Base-by-base conservation (phyloP, 2,113 vertebrate genomes). In the Triplophysa dalaica region DNA sequence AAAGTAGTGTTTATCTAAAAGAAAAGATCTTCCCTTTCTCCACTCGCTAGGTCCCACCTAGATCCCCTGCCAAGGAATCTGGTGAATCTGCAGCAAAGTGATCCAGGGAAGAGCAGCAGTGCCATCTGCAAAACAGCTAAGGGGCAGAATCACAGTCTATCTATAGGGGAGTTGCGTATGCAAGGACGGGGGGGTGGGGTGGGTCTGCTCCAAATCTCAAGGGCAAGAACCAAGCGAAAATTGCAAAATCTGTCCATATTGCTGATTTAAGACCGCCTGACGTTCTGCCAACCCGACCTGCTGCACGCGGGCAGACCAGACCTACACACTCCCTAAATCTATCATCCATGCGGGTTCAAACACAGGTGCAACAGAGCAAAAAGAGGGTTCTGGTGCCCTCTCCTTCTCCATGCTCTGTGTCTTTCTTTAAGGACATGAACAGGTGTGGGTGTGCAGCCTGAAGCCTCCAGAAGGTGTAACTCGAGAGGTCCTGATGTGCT, bases 51-150 rank as follows among this genome's bases (percentile, higher is more conserved):
- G 67, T 82, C 77, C 70, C 66, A 66, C 79, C 84, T 90, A 90
- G 88, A 87, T 86, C 82, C 80, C 81, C 41, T 86, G 88, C 87
- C 90, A 92, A 87, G 76, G 90, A 91, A 93, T 90, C 82, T 63
- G 74, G 70, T 73, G 85, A 89, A 86, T 88, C 86, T 82, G 73
- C 86, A 85, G 89, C 89, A 93, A 94, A 93, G 79, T 87, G 91
- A 95, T 93, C 91, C 89, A 83, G 50, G 77, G 2, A 68, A 84
- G 90, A 91, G 93, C 88, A 90, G 90, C 52, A 78, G 17, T 87
- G 87, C 88, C 93, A 93, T 94, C 89, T 94, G 89, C 89, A 92
- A 91, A 88, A 93, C 89, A 90, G 90, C 89, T 92, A 91, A 78
- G 85, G 82, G 91, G 65, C 81, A 91, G 61, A 90, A 90, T 87